phyloP scores from a whole-genome alignment of 1,140 invertebrate species.

The Spodoptera litura region DNA sequence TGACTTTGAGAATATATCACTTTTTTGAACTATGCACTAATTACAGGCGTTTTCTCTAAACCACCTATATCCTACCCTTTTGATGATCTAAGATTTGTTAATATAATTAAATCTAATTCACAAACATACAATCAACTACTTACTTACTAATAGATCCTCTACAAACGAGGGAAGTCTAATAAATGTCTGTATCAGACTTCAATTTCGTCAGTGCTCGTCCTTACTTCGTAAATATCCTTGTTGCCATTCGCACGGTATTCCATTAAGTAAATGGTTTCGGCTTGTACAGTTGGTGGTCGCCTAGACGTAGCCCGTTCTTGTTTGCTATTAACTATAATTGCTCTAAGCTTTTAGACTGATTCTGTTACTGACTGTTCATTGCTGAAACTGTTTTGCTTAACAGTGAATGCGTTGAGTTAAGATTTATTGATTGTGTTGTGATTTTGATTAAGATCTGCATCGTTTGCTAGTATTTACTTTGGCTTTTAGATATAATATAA shows the following conservation, averaged over 20 bases:
- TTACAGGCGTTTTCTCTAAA: no score
- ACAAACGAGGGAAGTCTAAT: neutral
- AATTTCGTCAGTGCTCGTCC: neutral
- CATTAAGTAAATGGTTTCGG: slow-evolving; percentile 24
- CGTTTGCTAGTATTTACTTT: no score
- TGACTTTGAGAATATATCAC: no score
- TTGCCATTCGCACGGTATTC: slow-evolving; percentile 4
- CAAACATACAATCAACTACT: no score
- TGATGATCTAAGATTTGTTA: no score
- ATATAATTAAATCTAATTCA: no score
- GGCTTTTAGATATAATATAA: no score
- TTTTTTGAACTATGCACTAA: no score
- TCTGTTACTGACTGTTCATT: neutral
- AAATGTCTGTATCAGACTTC: neutral
- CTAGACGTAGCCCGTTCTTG: slow-evolving; percentile 10
- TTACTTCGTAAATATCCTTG: slow-evolving; percentile 4
- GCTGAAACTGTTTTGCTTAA: neutral
- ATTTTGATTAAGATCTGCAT: no score
- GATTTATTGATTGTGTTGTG: no score
- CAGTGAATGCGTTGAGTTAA: no score
- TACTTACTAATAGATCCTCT: neutral
- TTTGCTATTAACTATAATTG: slow-evolving; percentile 26
- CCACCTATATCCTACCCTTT: no score
- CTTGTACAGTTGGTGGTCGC: slow-evolving; percentile 15
- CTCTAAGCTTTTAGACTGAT: slow-evolving; percentile 32